Evolutionary conservation across 1,140 invertebrate species (phyloP), one percentile per base, ranked within the genome.

Genomic region (Drosophila biarmipes): DNA sequence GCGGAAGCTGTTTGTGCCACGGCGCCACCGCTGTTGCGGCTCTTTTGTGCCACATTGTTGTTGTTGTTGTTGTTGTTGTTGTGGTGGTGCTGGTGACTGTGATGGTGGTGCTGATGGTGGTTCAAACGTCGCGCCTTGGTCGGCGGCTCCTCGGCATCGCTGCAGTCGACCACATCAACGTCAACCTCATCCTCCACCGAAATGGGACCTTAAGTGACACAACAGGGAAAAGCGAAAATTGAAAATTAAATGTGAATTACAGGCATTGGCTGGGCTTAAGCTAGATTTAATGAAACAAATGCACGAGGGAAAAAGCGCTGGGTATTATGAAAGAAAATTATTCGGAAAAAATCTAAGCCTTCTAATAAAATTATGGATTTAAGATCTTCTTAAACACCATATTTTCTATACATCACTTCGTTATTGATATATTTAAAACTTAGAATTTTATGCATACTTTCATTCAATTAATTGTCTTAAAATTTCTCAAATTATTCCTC

Each of bases 131-230:
- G 90, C 27, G 89, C 77, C 61, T 91, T 91, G 1, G 73, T 68
- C 45, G 90, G 90, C 27, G 90, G 90, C 74, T 91, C 87, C 63
- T 92, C 91, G 11, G 90, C 92, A 64, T 92, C 91, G 51, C 93
- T 94, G 78, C 93, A 94, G 76, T 94, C 93, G 56, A 94, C 93
- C 1, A 94, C 93, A 91, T 94, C 93, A 42, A 94, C 92, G 59
- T 92, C 91, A 54, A 92, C 92, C 71, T 93, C 93, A 54, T 93
- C 92, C 59, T 94, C 93, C 61, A 92, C 75, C n/a, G 91, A 92
- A 85, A 92, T 91, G 59, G 91, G 91, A 91, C 91, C 91, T 92
- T 75, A 55, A 75, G 66, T 52, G 71, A 45, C 73, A 85, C 48
- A 68, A 42, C 42, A 87, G 40, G 37, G 24, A 59, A 64, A 21